Conservation (phyloP, 2,113 vertebrate genomes). For the Athene cunicularia region DNA sequence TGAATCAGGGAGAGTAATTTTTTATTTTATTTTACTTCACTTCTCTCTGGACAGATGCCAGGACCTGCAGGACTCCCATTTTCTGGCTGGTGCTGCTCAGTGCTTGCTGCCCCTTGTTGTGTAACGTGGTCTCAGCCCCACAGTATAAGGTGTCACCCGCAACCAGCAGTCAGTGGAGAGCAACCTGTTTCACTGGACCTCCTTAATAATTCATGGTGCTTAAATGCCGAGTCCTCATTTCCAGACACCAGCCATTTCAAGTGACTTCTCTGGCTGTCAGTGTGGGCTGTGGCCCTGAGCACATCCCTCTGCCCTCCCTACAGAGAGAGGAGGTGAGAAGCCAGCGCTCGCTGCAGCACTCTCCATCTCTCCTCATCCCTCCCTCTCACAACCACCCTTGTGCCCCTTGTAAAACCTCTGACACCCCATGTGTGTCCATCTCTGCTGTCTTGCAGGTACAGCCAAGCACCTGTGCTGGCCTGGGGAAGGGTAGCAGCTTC, state of each 20-base stretch:
- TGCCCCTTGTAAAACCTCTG: neutral
- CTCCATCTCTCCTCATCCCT: neutral
- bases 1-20: neutral
- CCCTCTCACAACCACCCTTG: neutral
- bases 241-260: neutral
- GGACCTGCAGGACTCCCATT: neutral
- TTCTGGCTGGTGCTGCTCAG: neutral
- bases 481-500: neutral
- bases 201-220: neutral
- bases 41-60: neutral
- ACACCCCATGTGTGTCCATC: accelerated
- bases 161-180: accelerated
- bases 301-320: neutral
- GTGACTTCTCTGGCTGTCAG: neutral
- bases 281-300: accelerated
- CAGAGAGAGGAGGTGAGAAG: accelerated
- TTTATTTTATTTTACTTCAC: neutral
- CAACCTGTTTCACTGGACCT: neutral
- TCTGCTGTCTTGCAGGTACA: neutral
- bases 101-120: neutral
- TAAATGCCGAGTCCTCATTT: neutral
- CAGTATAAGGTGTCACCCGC: accelerated
- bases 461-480: neutral
- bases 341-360: accelerated
- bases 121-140: neutral